A percentile compares a stretch with the other conserved stretches of the same genome.
Evolutionary conservation across 2,888 invertebrate genomes (phyloP).

Genomic region (Linnaemya tessellans): DNA sequence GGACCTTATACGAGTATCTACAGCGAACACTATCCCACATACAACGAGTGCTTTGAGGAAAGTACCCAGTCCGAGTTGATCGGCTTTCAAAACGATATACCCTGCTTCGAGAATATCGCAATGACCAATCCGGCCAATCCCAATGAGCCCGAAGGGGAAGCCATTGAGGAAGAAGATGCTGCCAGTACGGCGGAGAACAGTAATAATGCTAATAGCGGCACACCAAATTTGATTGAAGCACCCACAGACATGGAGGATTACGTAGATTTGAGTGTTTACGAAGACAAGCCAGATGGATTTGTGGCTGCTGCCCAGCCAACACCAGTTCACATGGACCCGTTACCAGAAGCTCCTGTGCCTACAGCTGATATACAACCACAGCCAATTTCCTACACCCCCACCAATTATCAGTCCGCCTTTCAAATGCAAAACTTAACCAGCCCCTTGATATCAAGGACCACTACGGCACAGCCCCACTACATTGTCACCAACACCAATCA

Average conservation of each 20-base stretch:
- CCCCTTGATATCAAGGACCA: not conserved
- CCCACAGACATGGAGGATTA: not conserved
- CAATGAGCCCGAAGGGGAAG: constrained; percentile 12
- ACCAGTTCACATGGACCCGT: not conserved
- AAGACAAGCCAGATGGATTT: not conserved
- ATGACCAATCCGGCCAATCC: constrained; percentile 53
- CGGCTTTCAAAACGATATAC: constrained; percentile 81
- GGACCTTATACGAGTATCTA: constrained; percentile 22
- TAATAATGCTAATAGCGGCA: constrained; percentile 2
- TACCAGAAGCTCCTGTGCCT: not conserved
- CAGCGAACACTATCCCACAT: constrained; percentile 62
- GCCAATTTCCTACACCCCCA: constrained; percentile 9
- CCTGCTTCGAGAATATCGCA: constrained; percentile 80
- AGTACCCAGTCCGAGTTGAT: constrained; percentile 78
- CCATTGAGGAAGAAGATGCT: constrained; percentile 11
- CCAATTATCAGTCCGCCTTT: constrained; percentile 19
- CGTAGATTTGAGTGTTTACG: constrained; percentile 14
- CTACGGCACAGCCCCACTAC: constrained; percentile 35
- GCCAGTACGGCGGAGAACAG: not conserved
- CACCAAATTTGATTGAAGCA: constrained; percentile 2
- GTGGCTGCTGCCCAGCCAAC: not conserved
- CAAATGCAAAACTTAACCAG: constrained; percentile 26
- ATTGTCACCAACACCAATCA: constrained; percentile 62
- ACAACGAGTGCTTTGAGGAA: constrained; percentile 75
- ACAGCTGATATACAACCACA: not conserved